Percentiles rank a stretch among this genome's conserved stretches.
Conservation (phyloP, 2,797 vertebrate species). For the Gouania willdenowi region DNA sequence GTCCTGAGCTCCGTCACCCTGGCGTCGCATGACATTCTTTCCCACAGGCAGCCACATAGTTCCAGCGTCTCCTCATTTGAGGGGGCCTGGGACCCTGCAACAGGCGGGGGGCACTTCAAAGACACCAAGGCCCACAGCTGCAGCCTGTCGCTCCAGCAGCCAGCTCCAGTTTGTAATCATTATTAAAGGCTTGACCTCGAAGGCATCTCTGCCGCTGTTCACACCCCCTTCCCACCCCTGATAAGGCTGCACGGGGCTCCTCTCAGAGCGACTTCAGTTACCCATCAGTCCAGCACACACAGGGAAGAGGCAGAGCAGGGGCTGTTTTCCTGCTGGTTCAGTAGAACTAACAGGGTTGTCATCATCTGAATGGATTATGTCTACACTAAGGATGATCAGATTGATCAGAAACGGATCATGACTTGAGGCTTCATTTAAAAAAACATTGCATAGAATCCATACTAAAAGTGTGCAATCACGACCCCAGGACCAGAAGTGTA, state of each 20-base stretch:
- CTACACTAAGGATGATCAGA: no score
- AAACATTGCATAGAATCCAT: no score
- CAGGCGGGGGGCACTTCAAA: conserved; percentile 83
- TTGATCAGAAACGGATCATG: no score
- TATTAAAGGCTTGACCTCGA: conserved; percentile 87
- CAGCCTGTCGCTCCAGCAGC: conserved; percentile 81
- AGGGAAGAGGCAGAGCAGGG: conserved; percentile 25
- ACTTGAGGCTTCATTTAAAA: no score
- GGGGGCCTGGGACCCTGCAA: conserved; percentile 77
- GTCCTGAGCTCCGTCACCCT: conserved; percentile 78
- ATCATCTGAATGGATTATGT: no score
- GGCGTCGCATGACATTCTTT: conserved; percentile 86
- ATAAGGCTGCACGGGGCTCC: conserved; percentile 68
- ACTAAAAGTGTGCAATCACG: no score
- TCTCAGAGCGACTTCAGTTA: conserved; percentile 75
- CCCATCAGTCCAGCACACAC: conserved; percentile 52
- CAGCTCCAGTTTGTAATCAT: conserved; percentile 86
- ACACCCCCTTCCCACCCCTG: conserved; percentile 74
- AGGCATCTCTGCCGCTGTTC: conserved; percentile 86
- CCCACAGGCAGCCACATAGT: conserved; percentile 86
- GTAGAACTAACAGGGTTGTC: no score
- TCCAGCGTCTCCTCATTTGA: conserved; percentile 83
- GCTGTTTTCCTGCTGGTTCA: no score
- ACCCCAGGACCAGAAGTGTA: no score
- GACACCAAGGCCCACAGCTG: conserved; percentile 78